These are phyloP conservation scores for Idaea straminata DNA, from an alignment of 2,888 invertebrate species.

Conservation along the genomic window DNA sequence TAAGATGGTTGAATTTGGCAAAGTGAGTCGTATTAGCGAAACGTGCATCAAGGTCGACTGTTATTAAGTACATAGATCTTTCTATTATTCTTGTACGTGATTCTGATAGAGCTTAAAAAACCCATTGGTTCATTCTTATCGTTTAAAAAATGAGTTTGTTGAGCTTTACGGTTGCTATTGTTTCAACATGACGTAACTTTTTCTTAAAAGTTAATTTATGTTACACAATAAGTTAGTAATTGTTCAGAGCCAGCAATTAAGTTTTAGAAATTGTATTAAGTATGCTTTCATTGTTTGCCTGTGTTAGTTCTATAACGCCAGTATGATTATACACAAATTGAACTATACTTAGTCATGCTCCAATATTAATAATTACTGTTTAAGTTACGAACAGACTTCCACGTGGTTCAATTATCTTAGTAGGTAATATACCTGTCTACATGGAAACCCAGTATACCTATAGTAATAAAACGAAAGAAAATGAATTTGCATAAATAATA, in stretches of 20 bases:
- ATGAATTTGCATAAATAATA: constrained; percentile 4
- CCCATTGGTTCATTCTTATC: no score
- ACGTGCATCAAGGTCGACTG: constrained; percentile 45
- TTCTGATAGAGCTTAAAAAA: constrained; percentile 20
- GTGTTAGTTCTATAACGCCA: background rate
- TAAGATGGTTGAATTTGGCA: constrained; percentile 38
- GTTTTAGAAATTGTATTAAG: background rate
- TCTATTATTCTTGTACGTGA: constrained; percentile 34
- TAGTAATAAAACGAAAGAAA: background rate
- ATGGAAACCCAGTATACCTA: constrained; percentile 2
- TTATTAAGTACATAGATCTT: constrained; percentile 31
- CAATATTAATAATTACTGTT: background rate
- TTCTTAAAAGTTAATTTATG: constrained; percentile 8
- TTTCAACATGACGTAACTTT: constrained; percentile 15
- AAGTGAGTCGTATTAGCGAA: constrained; percentile 41
- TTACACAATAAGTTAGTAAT: constrained; percentile 16
- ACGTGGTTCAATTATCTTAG: background rate
- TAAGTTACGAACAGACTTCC: background rate
- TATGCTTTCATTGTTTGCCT: background rate
- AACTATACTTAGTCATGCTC: no score
- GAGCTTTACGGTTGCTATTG: constrained; percentile 15
- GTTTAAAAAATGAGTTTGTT: no score
- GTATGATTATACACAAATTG: background rate
- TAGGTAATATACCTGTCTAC: background rate
- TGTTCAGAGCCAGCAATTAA: constrained; percentile 9